Percentiles rank a stretch among this genome's conserved stretches.
phyloP scores from a whole-genome alignment of 2,113 vertebrate genomes.

The Clarias batrachus region DNA sequence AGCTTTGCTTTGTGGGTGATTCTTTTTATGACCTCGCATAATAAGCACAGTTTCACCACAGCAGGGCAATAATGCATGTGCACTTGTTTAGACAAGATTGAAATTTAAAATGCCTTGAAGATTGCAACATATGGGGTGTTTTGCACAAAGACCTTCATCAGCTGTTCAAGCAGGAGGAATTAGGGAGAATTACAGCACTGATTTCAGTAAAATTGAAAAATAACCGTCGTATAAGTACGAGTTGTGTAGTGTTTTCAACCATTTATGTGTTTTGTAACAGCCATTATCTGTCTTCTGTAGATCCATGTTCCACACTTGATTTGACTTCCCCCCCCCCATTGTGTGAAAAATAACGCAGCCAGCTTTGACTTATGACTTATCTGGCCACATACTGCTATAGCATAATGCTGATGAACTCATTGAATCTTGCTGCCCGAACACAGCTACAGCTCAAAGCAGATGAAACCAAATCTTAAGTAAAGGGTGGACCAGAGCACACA shows the following conservation, averaged over 20 bases:
- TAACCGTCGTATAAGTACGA: neutral
- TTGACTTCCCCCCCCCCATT: neutral
- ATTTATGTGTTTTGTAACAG: neutral
- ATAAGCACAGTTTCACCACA: neutral
- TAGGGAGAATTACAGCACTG: neutral
- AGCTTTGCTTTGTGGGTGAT: neutral
- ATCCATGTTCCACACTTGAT: conserved; percentile 10
- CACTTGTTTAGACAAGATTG: neutral
- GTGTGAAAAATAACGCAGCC: neutral
- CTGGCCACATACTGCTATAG: neutral
- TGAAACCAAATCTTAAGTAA: neutral
- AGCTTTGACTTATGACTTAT: neutral
- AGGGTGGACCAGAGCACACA: neutral
- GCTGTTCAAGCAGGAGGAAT: neutral
- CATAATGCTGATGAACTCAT: neutral
- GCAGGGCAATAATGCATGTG: neutral
- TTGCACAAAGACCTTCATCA: conserved; percentile 3
- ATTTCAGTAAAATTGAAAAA: neutral
- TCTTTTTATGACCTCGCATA: neutral
- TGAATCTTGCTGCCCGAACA: neutral
- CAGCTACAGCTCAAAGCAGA: neutral
- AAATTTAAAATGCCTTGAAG: conserved; percentile 21
- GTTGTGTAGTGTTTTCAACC: neutral
- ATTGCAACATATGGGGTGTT: conserved; percentile 10
- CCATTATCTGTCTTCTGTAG: conserved; percentile 16